Evolutionary conservation across 2,113 vertebrate species (phyloP).

Genomic region (Chaetops frenatus): DNA sequence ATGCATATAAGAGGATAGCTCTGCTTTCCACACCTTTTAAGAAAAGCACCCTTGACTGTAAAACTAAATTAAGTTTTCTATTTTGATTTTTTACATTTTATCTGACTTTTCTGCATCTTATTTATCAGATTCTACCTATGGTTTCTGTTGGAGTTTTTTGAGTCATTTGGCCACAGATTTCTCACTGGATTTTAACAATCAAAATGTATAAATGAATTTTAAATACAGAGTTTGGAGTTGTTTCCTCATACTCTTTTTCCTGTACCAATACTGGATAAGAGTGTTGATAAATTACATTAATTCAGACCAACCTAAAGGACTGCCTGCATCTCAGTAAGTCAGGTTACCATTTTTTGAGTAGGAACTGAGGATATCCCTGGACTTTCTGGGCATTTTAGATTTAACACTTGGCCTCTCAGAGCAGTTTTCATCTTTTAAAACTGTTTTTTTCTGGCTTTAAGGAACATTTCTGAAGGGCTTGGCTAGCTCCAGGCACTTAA

Average conservation of each 20-base stretch:
- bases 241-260: not conserved
- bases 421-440: not conserved
- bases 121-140: not conserved
- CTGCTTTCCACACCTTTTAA: not conserved
- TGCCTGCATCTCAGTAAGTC: not conserved
- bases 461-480: conserved; percentile 13
- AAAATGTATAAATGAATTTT: not conserved
- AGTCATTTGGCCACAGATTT: not conserved
- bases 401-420: conserved; percentile 14
- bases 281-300: not conserved
- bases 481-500: conserved; percentile 47
- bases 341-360: not conserved
- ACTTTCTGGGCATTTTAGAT: not conserved
- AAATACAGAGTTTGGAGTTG: not conserved
- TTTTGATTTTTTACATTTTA: not conserved
- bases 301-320: not conserved
- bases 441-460: not conserved
- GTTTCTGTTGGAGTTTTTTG: not conserved
- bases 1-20: not conserved
- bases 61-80: not conserved
- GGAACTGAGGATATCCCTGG: not conserved
- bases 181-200: not conserved
- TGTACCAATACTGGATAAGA: not conserved
- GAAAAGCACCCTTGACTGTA: not conserved
- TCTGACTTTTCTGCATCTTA: not conserved